These are phyloP conservation scores for Rhynchotus rufescens DNA, from an alignment of 2,797 vertebrate species.

Conservation along the genomic window DNA sequence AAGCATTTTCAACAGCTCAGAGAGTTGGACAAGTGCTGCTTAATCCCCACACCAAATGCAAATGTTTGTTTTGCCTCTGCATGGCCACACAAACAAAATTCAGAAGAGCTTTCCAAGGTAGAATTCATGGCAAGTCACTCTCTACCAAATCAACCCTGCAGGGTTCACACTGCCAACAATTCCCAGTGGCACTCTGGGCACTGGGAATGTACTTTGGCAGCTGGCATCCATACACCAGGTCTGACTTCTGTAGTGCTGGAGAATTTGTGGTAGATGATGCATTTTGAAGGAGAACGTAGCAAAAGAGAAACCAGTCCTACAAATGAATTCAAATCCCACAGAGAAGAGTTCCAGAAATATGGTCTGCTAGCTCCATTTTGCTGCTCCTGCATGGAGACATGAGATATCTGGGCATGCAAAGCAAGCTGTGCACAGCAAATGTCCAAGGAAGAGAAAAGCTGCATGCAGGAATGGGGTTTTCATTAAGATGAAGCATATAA, in stretches of 20 bases:
- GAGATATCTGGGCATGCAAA: not conserved
- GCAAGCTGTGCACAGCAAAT: not conserved
- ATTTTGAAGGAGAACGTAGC: not conserved
- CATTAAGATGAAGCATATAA: not conserved
- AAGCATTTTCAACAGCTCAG: not conserved
- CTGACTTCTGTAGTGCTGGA: not conserved
- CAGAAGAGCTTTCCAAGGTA: not conserved
- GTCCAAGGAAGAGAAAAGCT: not conserved
- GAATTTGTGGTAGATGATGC: not conserved
- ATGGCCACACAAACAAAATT: not conserved
- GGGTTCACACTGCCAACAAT: not conserved
- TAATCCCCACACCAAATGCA: not conserved
- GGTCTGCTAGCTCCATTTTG: not conserved
- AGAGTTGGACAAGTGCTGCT: not conserved
- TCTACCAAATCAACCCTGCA: not conserved
- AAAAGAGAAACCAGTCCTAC: not conserved
- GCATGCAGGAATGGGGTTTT: not conserved
- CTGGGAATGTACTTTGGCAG: not conserved
- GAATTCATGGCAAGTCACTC: not conserved
- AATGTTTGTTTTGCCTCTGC: not conserved
- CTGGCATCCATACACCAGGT: not conserved
- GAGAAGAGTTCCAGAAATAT: not conserved
- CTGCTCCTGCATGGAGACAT: not conserved
- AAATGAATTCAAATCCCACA: not conserved
- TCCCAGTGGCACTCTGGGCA: not conserved